Base-by-base conservation (phyloP, 2,888 invertebrate genomes). In the Troides oblongomaculatus region DNA sequence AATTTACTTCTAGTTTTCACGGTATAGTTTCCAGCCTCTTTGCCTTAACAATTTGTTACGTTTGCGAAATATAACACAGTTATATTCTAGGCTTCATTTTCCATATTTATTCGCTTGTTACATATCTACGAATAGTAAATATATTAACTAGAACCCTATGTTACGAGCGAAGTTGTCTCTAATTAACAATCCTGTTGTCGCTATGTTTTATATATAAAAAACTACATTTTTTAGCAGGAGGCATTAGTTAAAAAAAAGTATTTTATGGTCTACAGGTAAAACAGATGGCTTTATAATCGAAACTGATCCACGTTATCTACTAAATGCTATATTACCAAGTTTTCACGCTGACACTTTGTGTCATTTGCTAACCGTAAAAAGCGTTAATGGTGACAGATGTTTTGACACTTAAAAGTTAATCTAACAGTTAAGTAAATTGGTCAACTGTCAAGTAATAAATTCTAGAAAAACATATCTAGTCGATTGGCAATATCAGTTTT, bases 291-390 rank as follows among this genome's bases (percentile, higher is more conserved):
- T 17, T 30, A 36, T 17, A 66, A 70, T 70, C 70, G 66, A 64
- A 70, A 70, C 53, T 64, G 70, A 59, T 61, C 57, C 66, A 25
- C 66, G 66, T 66, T 70, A 62, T 69, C 61, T 23, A 21, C 60
- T 66, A 65, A 65, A 65, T 66, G 57, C 17, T 58, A 18, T 66
- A 30, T 53, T 63, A 63, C 63, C 63, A 23, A 58, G 25, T 66
- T 70, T 57, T 46, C 60, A 56, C 30, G 64, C 60, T 61, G 61
- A 70, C 43, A 67, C 23, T 10, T 62, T 59, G 70, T 61, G 39
- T 59, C 66, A 70, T 67, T 63, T 70, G 23, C 39, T 6, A 70
- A 64, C 59, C 59, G 14, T 46, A 66, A 7, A n/a, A 58, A 18
- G 30, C 36, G 4, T 25, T 66, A 58, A 61, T 57, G 46, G 58